Evolutionary conservation across 2,797 vertebrate species (phyloP), one percentile per base, ranked within the genome.

Genomic region (Oreortyx pictus): DNA sequence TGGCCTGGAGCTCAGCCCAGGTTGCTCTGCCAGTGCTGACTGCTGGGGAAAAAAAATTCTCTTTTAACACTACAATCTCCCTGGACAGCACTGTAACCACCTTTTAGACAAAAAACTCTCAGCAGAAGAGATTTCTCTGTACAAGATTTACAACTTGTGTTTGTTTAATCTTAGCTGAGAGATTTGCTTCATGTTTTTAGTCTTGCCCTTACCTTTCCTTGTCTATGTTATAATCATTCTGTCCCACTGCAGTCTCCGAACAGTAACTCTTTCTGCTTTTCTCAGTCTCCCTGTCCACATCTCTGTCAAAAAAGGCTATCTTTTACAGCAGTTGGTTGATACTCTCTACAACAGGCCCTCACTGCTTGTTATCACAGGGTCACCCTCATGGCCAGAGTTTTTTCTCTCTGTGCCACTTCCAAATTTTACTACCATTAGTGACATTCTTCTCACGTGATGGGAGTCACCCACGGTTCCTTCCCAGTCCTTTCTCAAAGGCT

Each of bases 1-100:
- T 54, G 57, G 23, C 27, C 84, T 96, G 90, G 90, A 94, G 50
- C 49, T 81, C 59, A 94, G 90, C 93, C 85, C 90, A 87, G 72
- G 56, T 57, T 81, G 44, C 37, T 86, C 67, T 92, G 89, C 49
- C 49, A 84, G 57, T 93, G 52, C 52, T 76, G 84, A 71, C 25
- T 84, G 54, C 60, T 75, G 41, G 17, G 71, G 15, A 2, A 31
- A 35, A 85, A 66, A 54, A 65, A 68, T n/a, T 37, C 41, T 81
- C 47, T 83, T 76, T 89, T 64, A 86, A 90, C 60, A 35, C 31
- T 71, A n/a, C 86, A 81, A 76, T 91, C 76, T 82, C 82, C 29
- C 47, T 33, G 57, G 59, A 49, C 60, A 61, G 14, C 41, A 37
- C 52, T 87, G 74, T 71, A 82, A 39, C 24, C 65, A 92, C 37